Base-by-base conservation (phyloP, 2,113 vertebrate genomes). In the Halcyon malimbica region DNA sequence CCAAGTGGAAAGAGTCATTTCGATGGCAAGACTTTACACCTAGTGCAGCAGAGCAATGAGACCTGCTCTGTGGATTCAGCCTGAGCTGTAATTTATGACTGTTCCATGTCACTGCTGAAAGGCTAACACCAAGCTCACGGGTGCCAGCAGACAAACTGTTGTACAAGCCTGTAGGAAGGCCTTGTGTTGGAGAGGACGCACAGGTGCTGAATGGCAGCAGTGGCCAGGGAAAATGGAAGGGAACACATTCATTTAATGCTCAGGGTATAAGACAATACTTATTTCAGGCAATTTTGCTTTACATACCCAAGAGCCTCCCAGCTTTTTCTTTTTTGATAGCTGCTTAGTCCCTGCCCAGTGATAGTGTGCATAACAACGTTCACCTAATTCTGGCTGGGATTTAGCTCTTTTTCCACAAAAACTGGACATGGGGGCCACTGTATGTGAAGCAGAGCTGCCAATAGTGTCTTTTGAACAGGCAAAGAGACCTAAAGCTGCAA, bases 161-260 rank as follows among this genome's bases (percentile, higher is more conserved):
- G 51, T 10, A 16, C 23, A 54, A 78, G 37, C n/a, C 26, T 2
- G 2, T 7, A 51, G 53, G 42, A 94, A 84, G 42, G 37, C n/a
- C 16, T 77, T 24, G 15, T 26, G 70, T 7, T 20, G 31, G 87
- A 75, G 33, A 68, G 69, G 64, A 71, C 87, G 53, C 31, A 59
- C 16, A 20, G 46, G 31, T 84, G 46, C 46, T 78, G 33, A 67
- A 19, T 11, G 56, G 20, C 41, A 87, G 21, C 25, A 37, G 25
- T 21, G 9, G 33, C 33, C 48, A 51, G 2, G 12, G 74, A 85
- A 87, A 71, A 84, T 7, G 9, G 16, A 90, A 79, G 39, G 10
- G 53, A 71, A 33, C 3, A 4, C 4, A 4, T 37, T 18, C 26
- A 14, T 71, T 85, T 59, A 71, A 39, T 0, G 0, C 5, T 77